Base-by-base conservation (phyloP, 2,888 invertebrate genomes). In the Nomada ruficornis region DNA sequence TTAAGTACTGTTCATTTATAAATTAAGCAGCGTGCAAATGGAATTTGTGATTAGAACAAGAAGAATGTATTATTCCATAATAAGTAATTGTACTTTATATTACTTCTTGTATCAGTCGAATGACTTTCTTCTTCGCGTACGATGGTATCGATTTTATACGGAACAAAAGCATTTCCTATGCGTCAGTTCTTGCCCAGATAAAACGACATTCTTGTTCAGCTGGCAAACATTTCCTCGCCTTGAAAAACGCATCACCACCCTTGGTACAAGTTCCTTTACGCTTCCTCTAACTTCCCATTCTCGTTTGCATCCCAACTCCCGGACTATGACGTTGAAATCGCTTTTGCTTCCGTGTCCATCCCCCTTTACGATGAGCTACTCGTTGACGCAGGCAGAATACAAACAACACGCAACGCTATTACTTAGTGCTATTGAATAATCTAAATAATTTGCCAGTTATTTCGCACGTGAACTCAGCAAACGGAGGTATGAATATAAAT, bases 261-360 rank as follows among this genome's bases (percentile, higher is more conserved):
- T 68, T 83, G 72, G 63, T 77, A 76, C 74, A 65, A 68, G 55
- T 65, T 87, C 72, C 79, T 65, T 59, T 72, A 20, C 80, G 77
- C 59, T 83, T 70, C 60, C 78, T 26, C 77, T 76, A 55, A 76
- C 65, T 73, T 63, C 60, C 77, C 10, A 52, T 79, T 72, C 70
- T 71, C 72, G 57, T 74, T 69, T 73, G 77, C 78, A 74, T 80
- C 67, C 52, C 65, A 42, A 60, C 64, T 26, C 47, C 50, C 42
- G 42, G 74, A 69, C 69, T 54, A 73, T 73, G 47, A 54, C 73
- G 64, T 29, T 52, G 60, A 62, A 80, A 71, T 77, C 80, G 54
- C 64, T 71, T 82, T 72, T 52, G 74, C 65, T 70, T 55, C 44
- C 20, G n/a, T 29, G 62, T 63, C 59, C 71, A 64, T 57, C 55